Evolutionary conservation across 2,797 vertebrate genomes (phyloP).

Genomic region (Hyperoplus immaculatus): DNA sequence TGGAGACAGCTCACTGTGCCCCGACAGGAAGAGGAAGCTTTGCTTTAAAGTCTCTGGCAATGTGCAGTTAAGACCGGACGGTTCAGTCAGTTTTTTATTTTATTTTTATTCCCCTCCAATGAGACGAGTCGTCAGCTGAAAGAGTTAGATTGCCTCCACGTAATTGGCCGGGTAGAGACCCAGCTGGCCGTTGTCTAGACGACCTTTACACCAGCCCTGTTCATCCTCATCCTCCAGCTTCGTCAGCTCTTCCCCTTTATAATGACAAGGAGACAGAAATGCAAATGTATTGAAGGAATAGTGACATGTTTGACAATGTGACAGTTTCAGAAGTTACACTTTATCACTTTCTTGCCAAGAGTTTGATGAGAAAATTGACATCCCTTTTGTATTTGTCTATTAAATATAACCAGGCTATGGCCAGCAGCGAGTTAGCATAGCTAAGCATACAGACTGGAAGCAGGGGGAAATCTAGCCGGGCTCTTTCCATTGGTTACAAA

Average conservation of each 20-base stretch:
- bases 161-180: slow-evolving; percentile 98
- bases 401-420: not conserved
- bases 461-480: not conserved
- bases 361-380: not conserved
- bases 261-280: slow-evolving; percentile 29
- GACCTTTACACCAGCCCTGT: slow-evolving; percentile 98
- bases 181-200: slow-evolving; percentile 92
- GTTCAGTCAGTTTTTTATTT: slow-evolving; percentile 85
- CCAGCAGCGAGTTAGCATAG: not conserved
- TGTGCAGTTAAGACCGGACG: slow-evolving; percentile 85
- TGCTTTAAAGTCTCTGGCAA: slow-evolving; percentile 79
- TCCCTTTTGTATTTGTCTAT: not conserved
- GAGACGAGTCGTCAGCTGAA: slow-evolving; percentile 56
- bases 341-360: not conserved
- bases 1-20: slow-evolving; percentile 68
- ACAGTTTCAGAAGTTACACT: not conserved
- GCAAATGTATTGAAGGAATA: not conserved
- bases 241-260: slow-evolving; percentile 92
- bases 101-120: slow-evolving; percentile 55
- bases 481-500: not conserved
- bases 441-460: slow-evolving; percentile 8
- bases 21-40: slow-evolving; percentile 65
- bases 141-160: slow-evolving; percentile 90
- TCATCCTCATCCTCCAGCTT: slow-evolving; percentile 98
- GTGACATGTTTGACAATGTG: not conserved